Evolutionary conservation across 2,797 vertebrate species (phyloP), one percentile per base, ranked within the genome.

Genomic region (Galaxias olidus): DNA sequence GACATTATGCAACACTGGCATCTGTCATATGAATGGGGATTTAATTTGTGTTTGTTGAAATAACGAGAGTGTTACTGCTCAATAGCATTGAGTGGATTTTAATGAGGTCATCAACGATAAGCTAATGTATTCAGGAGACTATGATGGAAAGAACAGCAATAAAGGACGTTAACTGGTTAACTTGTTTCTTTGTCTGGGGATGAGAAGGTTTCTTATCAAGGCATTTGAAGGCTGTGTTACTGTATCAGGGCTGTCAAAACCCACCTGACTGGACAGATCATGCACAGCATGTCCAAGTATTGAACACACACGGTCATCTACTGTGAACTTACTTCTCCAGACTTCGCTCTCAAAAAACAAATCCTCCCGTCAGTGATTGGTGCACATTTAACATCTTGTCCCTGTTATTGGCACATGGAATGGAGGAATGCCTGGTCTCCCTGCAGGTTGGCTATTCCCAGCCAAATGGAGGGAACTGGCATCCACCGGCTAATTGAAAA

Each of bases 401-500:
- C 30, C 30, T 30, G 30, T 6, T 30, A 30, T 30, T 75, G 46
- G 30, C 30, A 15, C 6, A 15, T n/a, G 43, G 13, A 40, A 18
- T 40, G 12, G 18, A 65, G 41, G 1, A 19, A 48, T 11, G n/a
- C 30, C 19, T 58, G 66, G 67, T 65, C 59, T 65, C 14, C 63
- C 13, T 61, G 44, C 43, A 3, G 69, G 72, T 60, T 65, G 10
- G 59, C 53, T 59, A 59, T 43, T 12, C 13, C 13, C 41, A 47
- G 61, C n/a, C 4, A 76, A 66, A 43, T 44, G 44, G 62, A 61
- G 61, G 47, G 44, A 49, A 19, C 41, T 30, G 30, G 13, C 63
- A 50, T 43, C 53, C 52, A 66, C 67, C 50, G 63, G 56, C 72
- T 75, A 55, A 76, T 59, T 74, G 71, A 69, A 73, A 79, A 78